Base-by-base conservation (phyloP, 2,797 vertebrate species). In the Bothrops alternatus region DNA sequence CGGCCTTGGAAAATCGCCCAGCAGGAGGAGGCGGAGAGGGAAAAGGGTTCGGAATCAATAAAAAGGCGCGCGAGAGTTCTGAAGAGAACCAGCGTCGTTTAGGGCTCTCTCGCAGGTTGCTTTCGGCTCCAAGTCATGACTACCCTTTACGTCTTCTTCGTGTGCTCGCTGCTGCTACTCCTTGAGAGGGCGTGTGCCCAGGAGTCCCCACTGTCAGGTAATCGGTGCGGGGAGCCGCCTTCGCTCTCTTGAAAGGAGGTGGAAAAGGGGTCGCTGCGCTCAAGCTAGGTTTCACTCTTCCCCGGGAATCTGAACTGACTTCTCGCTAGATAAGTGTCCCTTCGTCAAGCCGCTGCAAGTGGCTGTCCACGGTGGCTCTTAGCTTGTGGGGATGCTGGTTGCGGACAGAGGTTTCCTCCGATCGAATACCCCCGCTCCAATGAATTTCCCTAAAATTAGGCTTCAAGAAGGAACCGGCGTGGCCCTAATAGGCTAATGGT, bases 171-270 rank as follows among this genome's bases (percentile, higher is more conserved):
- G 87, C 16, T 92, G 37, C 1, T 86, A 8, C 6, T 56, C 12
- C 90, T 69, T 0, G 88, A 28, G 13, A 63, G 18, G 1, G 73
- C 23, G 23, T 0, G 60, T 7, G 13, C 86, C n/a, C 53, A 1
- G 23, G 20, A 7, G 26, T n/a, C 5, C 2, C 16, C 0, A 3
- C 4, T 32, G 93, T 7, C 14, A 90, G 96, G 96, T 96, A 96
- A 16, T 0, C 0, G 3, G 13, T 20, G 6, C 5, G 2, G 32
- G 73, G 55, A 20, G 25, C 13, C 42, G 42, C 2, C 6, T 85
- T 82, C 23, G 5, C 12, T 28, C 20, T 82, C 37, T 25, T 47
- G 37, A 57, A 32, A 42, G 57, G 57, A 26, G 23, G 11, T 26
- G 57, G 32, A 12, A 88, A 47, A 26, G 11, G 5, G 4, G 5